Evolutionary conservation across 2,113 vertebrate species (phyloP).

Genomic region (Micronisus gabar): DNA sequence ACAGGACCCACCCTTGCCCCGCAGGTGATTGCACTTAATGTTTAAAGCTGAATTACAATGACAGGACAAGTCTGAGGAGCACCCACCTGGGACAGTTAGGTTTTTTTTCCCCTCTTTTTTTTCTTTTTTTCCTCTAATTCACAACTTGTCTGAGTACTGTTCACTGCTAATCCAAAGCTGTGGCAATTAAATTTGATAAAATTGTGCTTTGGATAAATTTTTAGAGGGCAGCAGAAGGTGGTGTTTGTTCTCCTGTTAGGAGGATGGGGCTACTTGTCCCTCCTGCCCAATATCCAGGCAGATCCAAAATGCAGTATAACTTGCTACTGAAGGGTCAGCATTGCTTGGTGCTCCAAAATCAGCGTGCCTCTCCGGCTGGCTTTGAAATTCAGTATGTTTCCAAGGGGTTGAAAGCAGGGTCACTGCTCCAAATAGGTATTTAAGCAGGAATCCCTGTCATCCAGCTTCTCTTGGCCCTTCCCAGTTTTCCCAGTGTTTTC

Average conservation of each 20-base stretch:
- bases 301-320: not conserved
- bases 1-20: fast-evolving
- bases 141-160: not conserved
- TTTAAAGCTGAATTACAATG: not conserved
- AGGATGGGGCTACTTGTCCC: not conserved
- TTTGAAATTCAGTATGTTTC: not conserved
- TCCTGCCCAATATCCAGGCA: not conserved
- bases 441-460: fast-evolving
- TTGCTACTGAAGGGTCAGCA: not conserved
- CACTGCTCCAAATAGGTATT: not conserved
- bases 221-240: not conserved
- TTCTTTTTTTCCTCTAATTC: not conserved
- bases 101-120: not conserved
- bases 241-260: not conserved
- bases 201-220: not conserved
- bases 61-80: not conserved
- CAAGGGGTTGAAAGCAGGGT: not conserved
- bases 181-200: not conserved
- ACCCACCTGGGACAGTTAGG: not conserved
- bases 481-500: not conserved
- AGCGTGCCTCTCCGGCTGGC: fast-evolving
- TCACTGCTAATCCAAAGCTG: not conserved
- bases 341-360: not conserved
- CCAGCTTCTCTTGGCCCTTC: not conserved
- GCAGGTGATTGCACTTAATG: fast-evolving